These are phyloP conservation scores for Clarias gariepinus DNA, from an alignment of 2,113 vertebrate species.

Conservation along the genomic window DNA sequence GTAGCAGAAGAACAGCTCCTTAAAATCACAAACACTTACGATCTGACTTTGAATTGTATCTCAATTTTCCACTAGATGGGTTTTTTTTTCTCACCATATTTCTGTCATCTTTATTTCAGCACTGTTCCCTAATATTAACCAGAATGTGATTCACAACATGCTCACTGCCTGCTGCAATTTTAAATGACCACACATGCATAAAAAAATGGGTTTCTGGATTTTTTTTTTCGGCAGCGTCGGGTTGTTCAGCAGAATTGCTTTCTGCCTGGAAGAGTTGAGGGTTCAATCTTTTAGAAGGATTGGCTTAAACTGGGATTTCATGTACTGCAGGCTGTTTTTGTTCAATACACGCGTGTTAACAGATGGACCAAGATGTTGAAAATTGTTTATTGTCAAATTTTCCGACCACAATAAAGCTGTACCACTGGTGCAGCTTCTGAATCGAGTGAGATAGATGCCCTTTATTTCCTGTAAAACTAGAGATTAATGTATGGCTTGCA, in stretches of 20 bases:
- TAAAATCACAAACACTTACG: not conserved
- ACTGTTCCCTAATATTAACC: slow-evolving; percentile 26
- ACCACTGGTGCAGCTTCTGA: not conserved
- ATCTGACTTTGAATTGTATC: not conserved
- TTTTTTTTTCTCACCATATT: not conserved
- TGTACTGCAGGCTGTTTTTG: not conserved
- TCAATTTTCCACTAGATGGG: not conserved
- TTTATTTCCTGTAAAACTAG: not conserved
- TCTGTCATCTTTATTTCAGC: not conserved
- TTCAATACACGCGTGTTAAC: too few relatives aligned
- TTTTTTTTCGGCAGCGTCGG: not conserved
- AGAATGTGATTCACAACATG: not conserved
- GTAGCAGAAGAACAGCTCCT: not conserved
- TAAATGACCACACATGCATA: not conserved
- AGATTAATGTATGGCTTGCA: not conserved
- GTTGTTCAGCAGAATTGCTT: not conserved
- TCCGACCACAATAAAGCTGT: not conserved
- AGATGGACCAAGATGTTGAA: not conserved
- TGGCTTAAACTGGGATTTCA: not conserved
- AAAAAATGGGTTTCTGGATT: not conserved
- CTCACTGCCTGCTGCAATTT: slow-evolving; percentile 4
- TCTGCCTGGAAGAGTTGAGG: not conserved
- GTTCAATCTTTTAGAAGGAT: not conserved
- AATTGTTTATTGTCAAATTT: not conserved
- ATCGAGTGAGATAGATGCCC: not conserved